A percentile compares a stretch with the other conserved stretches of the same genome.
These are phyloP conservation scores for Teleogryllus occipitalis DNA, from an alignment of 1,140 invertebrate species.

Conservation along the genomic window DNA sequence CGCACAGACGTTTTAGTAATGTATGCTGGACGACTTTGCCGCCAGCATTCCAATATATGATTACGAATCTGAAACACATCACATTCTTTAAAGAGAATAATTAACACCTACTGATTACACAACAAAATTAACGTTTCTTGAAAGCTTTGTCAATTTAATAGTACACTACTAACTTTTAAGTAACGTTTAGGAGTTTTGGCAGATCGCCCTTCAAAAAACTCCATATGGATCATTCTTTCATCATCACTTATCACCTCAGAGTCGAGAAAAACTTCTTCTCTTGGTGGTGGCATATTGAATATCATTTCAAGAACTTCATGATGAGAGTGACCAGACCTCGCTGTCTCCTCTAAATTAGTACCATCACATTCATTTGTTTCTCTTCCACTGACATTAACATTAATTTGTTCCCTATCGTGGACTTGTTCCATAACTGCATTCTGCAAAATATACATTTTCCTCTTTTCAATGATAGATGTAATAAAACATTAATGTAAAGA, in stretches of 20 bases:
- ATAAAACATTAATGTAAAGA: too few species aligned
- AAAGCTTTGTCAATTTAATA: not conserved
- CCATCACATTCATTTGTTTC: too few species aligned
- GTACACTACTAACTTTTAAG: slow-evolving; percentile 35
- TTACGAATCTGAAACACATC: slow-evolving; percentile 42
- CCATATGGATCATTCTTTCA: slow-evolving; percentile 46
- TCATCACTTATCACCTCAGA: slow-evolving; percentile 40
- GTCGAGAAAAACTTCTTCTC: slow-evolving; percentile 37
- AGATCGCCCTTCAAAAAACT: slow-evolving; percentile 50
- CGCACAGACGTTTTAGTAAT: slow-evolving; percentile 50
- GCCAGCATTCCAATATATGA: slow-evolving; percentile 50
- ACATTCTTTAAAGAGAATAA: not conserved
- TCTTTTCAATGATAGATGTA: too few species aligned
- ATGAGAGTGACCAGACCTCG: not conserved
- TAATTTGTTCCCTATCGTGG: too few species aligned
- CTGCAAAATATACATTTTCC: too few species aligned
- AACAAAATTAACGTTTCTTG: not conserved
- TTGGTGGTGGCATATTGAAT: slow-evolving; percentile 37
- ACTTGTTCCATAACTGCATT: too few species aligned
- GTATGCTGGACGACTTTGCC: slow-evolving; percentile 45
- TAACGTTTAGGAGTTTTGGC: slow-evolving; percentile 51
- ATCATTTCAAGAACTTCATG: slow-evolving; percentile 26
- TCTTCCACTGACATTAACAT: too few species aligned
- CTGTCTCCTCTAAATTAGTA: not conserved
- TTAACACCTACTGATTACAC: not conserved